These are phyloP conservation scores for Trilocha varians DNA, from an alignment of 2,888 invertebrate genomes.

Conservation along the genomic window DNA sequence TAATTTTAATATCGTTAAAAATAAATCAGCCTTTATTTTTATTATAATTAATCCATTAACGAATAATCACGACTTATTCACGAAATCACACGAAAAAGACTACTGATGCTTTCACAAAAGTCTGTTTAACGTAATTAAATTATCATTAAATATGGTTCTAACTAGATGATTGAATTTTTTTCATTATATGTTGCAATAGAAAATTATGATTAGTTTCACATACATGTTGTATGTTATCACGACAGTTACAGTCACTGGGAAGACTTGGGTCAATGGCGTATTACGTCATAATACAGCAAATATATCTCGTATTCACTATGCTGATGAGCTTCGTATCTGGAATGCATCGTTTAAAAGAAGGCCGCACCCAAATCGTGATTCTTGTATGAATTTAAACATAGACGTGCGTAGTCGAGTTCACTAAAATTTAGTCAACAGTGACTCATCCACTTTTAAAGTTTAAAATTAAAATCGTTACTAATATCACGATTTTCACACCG, in stretches of 20 bases:
- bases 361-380: conserved; percentile 34
- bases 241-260: conserved; percentile 23
- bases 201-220: neutral
- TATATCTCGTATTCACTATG: conserved; percentile 32
- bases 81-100: no score
- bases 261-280: conserved; percentile 54
- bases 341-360: conserved; percentile 23
- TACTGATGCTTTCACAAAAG: neutral
- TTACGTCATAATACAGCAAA: conserved; percentile 50
- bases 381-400: conserved; percentile 14
- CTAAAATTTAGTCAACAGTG: conserved; percentile 1
- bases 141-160: no score
- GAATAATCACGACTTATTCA: no score
- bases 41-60: no score
- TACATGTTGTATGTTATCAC: conserved; percentile 11
- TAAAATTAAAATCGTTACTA: conserved; percentile 1
- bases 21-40: no score
- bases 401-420: conserved; percentile 1
- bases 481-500: conserved; percentile 1
- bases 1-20: no score
- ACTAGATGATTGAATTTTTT: no score
- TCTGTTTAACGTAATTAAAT: neutral
- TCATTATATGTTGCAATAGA: neutral
- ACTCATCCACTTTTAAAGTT: conserved; percentile 2
- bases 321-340: conserved; percentile 19